phyloP scores from a whole-genome alignment of 2,113 vertebrate species.

The Tragelaphus scriptus region DNA sequence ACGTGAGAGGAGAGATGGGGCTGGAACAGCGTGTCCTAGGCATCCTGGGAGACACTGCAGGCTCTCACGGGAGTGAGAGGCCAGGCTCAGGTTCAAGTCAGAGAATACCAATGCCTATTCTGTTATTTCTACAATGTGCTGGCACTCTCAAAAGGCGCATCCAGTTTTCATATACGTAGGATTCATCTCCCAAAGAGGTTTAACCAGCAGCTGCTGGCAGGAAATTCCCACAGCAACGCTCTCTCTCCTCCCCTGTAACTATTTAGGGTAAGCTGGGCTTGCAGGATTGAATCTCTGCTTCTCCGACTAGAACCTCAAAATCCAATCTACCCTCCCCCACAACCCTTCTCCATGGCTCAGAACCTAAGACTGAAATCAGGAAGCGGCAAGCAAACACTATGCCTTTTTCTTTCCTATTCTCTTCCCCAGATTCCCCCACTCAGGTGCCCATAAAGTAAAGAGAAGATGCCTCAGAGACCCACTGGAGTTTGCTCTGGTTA shows the following conservation, averaged over 20 bases:
- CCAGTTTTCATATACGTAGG: neutral
- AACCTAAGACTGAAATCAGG: neutral
- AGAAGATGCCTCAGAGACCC: neutral
- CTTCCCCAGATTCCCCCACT: neutral
- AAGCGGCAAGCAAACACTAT: neutral
- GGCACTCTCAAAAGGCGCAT: neutral
- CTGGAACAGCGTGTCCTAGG: neutral
- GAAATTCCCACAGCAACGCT: slow-evolving; percentile 47
- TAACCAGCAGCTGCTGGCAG: slow-evolving; percentile 56
- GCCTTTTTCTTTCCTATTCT: neutral
- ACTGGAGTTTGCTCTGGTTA: neutral
- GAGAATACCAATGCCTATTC: neutral
- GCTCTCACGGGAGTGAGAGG: neutral
- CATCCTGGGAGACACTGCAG: neutral
- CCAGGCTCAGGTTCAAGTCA: neutral
- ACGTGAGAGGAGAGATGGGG: neutral
- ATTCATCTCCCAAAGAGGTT: slow-evolving; percentile 54
- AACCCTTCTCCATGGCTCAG: neutral
- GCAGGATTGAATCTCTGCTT: slow-evolving; percentile 40
- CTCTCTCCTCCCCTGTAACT: slow-evolving; percentile 33
- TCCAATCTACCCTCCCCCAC: neutral
- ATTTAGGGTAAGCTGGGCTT: slow-evolving; percentile 60
- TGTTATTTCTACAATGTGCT: slow-evolving; percentile 9
- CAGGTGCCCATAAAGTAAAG: neutral
- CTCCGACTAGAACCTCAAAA: slow-evolving; percentile 24